Percentiles rank a stretch among this genome's conserved stretches.
These are phyloP conservation scores for Drosophila paramelanica DNA, from an alignment of 2,888 invertebrate species.

Conservation along the genomic window DNA sequence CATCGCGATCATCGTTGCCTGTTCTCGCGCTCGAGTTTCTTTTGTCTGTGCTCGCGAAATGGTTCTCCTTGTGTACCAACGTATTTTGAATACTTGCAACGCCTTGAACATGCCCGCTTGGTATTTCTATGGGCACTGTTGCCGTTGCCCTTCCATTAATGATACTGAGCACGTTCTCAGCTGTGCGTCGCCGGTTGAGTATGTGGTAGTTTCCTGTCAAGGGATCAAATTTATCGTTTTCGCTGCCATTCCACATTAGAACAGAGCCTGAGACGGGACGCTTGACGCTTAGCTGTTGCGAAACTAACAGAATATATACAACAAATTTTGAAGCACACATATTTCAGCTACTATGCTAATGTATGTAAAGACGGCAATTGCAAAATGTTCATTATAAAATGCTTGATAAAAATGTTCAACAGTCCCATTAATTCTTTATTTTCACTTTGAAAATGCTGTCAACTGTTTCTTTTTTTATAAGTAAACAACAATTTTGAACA, in stretches of 20 bases:
- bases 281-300: neutral
- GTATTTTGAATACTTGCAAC: neutral
- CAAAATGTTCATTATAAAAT: neutral
- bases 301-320: constrained; percentile 29
- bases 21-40: neutral
- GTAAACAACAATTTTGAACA: too few species aligned
- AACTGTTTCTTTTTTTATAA: neutral
- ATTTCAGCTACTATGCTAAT: too few species aligned
- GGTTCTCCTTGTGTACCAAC: too few species aligned
- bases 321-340: constrained; percentile 52
- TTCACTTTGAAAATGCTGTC: neutral
- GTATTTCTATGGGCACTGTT: neutral
- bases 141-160: neutral
- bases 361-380: neutral
- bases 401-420: neutral
- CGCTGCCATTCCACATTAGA: constrained; percentile 3
- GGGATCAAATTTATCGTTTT: neutral
- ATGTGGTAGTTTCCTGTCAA: neutral
- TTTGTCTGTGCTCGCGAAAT: neutral
- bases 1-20: neutral
- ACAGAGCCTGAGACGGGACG: neutral
- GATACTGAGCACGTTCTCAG: neutral
- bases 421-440: neutral
- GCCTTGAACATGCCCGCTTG: neutral
- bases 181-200: neutral